Percentiles rank a stretch among this genome's conserved stretches.
phyloP scores from a whole-genome alignment of 37 sponge, comb jelly and placozoan species.

The Oscarella lobularis region DNA sequence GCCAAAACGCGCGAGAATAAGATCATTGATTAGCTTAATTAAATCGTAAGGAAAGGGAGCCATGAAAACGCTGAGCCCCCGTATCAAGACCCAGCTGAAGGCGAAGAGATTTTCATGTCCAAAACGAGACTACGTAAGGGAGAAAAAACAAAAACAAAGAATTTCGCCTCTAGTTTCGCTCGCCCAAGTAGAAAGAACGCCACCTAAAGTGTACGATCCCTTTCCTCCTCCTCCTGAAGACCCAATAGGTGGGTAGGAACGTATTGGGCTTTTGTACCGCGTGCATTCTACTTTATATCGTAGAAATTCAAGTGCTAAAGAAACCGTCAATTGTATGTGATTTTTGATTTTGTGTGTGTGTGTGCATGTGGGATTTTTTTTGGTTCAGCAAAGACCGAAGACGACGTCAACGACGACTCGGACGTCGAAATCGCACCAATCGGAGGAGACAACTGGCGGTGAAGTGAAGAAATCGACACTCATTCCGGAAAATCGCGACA shows the following conservation, averaged over 20 bases:
- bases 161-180: background rate
- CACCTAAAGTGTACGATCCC: background rate
- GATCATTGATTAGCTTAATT: background rate
- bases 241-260: background rate
- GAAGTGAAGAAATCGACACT: background rate
- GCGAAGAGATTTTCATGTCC: constrained; percentile 20
- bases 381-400: background rate
- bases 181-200: background rate
- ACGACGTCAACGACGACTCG: background rate
- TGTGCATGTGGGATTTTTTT: background rate
- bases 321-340: too few species aligned
- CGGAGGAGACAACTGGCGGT: too few species aligned
- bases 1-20: background rate
- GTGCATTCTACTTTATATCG: too few species aligned
- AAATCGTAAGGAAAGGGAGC: background rate
- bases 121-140: constrained; percentile 33
- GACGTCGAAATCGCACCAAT: too few species aligned
- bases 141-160: background rate
- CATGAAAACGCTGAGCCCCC: background rate
- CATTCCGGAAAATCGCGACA: background rate
- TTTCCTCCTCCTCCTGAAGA: background rate
- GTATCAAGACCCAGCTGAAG: constrained; percentile 27
- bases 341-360: background rate
- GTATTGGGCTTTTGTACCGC: background rate
- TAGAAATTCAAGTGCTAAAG: too few species aligned